These are phyloP conservation scores for Heliconius sara DNA, from an alignment of 2,888 invertebrate species.

Conservation along the genomic window DNA sequence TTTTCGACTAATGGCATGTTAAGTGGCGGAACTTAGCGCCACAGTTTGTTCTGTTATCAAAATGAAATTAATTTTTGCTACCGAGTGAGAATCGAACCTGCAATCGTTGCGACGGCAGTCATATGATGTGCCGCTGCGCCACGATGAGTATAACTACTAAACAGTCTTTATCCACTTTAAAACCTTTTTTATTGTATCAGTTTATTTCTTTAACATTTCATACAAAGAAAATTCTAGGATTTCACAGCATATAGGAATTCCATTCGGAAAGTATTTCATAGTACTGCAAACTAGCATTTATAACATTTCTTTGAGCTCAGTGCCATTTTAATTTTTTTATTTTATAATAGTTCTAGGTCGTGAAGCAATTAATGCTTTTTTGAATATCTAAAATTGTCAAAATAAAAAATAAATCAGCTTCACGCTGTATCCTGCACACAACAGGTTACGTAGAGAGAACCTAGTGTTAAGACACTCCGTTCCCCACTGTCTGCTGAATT, in stretches of 20 bases:
- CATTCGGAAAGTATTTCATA: not conserved
- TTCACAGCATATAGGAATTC: conserved; percentile 13
- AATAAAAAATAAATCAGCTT: too few relatives aligned
- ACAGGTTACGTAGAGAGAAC: too few relatives aligned
- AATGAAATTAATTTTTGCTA: not conserved
- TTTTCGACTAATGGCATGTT: not conserved
- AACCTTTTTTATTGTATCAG: not conserved
- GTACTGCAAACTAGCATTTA: not conserved
- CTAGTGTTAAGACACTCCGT: too few relatives aligned
- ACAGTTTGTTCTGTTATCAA: not conserved
- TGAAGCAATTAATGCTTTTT: too few relatives aligned
- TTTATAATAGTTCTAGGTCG: too few relatives aligned
- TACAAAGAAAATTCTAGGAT: not conserved
- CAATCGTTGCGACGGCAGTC: not conserved
- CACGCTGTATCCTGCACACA: too few relatives aligned
- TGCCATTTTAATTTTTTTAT: too few relatives aligned
- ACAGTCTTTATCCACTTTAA: not conserved
- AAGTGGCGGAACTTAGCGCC: not conserved
- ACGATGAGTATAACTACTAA: not conserved
- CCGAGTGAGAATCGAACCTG: not conserved
- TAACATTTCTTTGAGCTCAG: not conserved
- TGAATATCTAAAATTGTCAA: too few relatives aligned
- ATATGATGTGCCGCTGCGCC: not conserved
- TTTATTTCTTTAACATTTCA: conserved; percentile 1
- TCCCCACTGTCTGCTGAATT: too few relatives aligned